Base-by-base conservation (phyloP, 2,797 vertebrate genomes). In the Oreochromis grahami region DNA sequence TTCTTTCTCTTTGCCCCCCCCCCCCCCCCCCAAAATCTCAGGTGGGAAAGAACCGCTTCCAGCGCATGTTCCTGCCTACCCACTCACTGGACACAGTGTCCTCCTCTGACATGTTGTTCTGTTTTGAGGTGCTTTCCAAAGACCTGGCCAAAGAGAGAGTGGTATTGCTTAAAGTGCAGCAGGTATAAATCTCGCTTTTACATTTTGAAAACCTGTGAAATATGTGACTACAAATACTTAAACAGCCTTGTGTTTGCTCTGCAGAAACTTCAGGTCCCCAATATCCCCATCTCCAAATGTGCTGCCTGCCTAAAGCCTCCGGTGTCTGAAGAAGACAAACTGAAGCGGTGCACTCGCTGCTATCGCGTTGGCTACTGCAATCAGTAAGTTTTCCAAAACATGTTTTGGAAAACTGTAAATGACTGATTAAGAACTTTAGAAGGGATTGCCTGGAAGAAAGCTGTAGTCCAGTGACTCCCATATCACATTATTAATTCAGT, bases 361-460 rank as follows among this genome's bases (percentile, higher is more conserved):
- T 99, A 99, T 88, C 97, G 98, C 1, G 99, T 99, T 3, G 98
- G 98, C 94, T 99, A 99, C 94, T 99, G 99, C 95, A 99, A 99
- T 53, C 98, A 98, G 99, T 99, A 92, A 98, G 98, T 97, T 85
- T 15, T 65, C 5, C 34, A 21, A 70, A 72, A 72, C 14, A 7
- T 45, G 14, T 12, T 72, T 72, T 72, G n/a, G n/a, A n/a, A n/a
- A 45, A 29, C 68, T 72, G 15, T 72, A 29, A 72, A 70, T 26
- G 41, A 24, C 41, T 26, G 65, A 45, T 70, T 45, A 70, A 70
- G 21, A 26, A 70, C 21, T 17, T 70, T 26, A 24, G 13, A 43
- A 15, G 21, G 63, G 21, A 70, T 26, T 70, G 65, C 13, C 13
- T 26, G 48, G 34, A n/a, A 19, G 13, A 34, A 70, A 70, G 26